Evolutionary conservation across 2,113 vertebrate species (phyloP), one percentile per base, ranked within the genome.

Genomic region (Paradoxurus hermaphroditus): DNA sequence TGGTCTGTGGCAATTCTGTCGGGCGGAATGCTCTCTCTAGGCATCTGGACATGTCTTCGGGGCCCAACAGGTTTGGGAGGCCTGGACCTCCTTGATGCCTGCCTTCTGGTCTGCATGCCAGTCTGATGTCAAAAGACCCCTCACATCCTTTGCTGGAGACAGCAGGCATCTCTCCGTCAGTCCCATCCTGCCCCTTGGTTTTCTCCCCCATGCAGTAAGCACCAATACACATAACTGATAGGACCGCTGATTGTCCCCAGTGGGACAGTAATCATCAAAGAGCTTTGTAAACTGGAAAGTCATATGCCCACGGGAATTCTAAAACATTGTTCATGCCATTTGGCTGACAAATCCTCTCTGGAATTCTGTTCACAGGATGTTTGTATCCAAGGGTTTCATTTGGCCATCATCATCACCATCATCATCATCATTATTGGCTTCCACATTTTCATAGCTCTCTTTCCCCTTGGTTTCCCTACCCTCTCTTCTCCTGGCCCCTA

Each of bases 131-230:
- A 39, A 7, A 68, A 68, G 72, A 85, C 31, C 19, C 21, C 44
- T 39, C 56, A 13, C 0, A 2, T 27, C 73, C 25, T 81, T 34
- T 68, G 25, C 19, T 14, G 21, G 53, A 59, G 36, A 36, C 31
- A 11, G 11, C 0, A 0, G 70, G 29, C 18, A 59, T 84, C 36
- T 81, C 31, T 44, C 13, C 9, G 0, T 68, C 18, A 25, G 5
- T 18, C 34, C 31, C 34, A 36, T 21, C 16, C 4, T 16, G 0
- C 19, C 5, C 4, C 82, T 68, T 34, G 18, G 31, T 39, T 46
- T 81, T 39, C 49, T 59, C 56, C 29, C 5, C 23, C 72, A 23
- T 41, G 81, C 25, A 2, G 4, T 34, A 7, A 84, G 25, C 36
- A 18, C 41, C 7, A 0, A 36, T 21, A 13, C 14, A 65, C 53